Conservation (phyloP, 2,113 vertebrate genomes). For the Candoia aspera region DNA sequence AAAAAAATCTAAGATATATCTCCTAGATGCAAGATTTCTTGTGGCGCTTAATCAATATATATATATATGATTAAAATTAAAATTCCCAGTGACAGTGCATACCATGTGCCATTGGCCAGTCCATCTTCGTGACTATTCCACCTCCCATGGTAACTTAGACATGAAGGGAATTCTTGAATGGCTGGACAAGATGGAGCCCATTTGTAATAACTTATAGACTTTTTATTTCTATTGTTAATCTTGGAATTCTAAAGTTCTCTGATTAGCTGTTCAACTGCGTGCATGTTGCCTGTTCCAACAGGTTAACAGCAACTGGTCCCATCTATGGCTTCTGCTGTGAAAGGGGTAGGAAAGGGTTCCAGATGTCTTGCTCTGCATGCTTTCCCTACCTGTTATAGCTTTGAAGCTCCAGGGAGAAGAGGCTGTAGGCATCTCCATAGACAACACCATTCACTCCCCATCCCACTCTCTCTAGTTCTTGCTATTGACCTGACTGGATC, state of each 20-base stretch:
- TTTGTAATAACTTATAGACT: conserved; percentile 89
- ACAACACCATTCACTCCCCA: too few relatives aligned
- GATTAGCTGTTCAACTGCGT: conserved; percentile 29
- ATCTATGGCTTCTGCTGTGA: too few relatives aligned
- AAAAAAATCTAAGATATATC: neutral
- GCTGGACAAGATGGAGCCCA: conserved; percentile 71
- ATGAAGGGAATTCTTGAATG: conserved; percentile 69
- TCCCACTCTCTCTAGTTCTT: too few relatives aligned
- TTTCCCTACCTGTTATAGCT: too few relatives aligned
- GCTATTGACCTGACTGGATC: too few relatives aligned
- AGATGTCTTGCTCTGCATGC: too few relatives aligned
- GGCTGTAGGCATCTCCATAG: too few relatives aligned
- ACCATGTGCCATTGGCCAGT: conserved; percentile 68
- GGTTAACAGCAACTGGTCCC: conserved; percentile 24
- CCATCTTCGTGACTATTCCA: conserved; percentile 81
- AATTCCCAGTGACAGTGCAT: conserved; percentile 79
- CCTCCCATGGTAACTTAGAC: conserved; percentile 95
- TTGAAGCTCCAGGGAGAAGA: too few relatives aligned
- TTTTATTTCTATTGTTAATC: conserved; percentile 82
- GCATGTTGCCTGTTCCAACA: conserved; percentile 34
- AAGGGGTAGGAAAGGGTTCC: too few relatives aligned
- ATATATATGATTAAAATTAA: too few relatives aligned
- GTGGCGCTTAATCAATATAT: conserved; percentile 78
- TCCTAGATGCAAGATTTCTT: conserved; percentile 61
- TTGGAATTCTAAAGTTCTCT: conserved; percentile 77